Conservation (phyloP, 1,140 invertebrate species). For the Trichogramma pretiosum region DNA sequence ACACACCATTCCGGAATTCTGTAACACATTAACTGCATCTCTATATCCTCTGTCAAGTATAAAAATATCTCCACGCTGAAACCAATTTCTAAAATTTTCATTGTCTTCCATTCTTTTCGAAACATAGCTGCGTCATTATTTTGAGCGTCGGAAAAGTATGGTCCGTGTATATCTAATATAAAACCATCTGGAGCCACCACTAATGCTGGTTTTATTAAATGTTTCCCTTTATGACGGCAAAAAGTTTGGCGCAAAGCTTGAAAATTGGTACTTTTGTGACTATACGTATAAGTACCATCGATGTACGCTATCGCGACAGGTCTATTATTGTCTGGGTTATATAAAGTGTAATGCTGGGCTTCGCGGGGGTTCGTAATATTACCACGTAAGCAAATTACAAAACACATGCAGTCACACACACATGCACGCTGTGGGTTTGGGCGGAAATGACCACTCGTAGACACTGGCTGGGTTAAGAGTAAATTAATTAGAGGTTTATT, state of each 20-base stretch:
- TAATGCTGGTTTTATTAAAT: constrained; percentile 11
- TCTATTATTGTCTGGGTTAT: not conserved
- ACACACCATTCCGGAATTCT: no score
- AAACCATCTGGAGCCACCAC: constrained; percentile 8
- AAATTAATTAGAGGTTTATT: no score
- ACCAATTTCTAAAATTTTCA: not conserved
- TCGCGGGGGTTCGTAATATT: no score
- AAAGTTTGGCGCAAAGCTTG: not conserved
- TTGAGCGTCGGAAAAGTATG: no score
- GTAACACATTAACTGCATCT: not conserved
- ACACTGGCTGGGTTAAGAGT: no score
- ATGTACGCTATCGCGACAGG: not conserved
- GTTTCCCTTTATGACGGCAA: not conserved
- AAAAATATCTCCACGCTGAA: not conserved
- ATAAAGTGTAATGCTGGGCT: no score
- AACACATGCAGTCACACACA: no score
- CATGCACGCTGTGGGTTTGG: no score
- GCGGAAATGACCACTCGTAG: no score
- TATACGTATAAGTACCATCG: constrained; percentile 6
- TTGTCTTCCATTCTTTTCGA: not conserved
- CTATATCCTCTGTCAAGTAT: constrained; percentile 7
- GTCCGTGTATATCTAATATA: no score
- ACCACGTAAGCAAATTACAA: no score
- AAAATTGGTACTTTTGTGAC: constrained; percentile 9
- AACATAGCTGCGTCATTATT: not conserved